Evolutionary conservation across 2,797 vertebrate genomes (phyloP), one percentile per base, ranked within the genome.

Genomic region (Rhynchotus rufescens): DNA sequence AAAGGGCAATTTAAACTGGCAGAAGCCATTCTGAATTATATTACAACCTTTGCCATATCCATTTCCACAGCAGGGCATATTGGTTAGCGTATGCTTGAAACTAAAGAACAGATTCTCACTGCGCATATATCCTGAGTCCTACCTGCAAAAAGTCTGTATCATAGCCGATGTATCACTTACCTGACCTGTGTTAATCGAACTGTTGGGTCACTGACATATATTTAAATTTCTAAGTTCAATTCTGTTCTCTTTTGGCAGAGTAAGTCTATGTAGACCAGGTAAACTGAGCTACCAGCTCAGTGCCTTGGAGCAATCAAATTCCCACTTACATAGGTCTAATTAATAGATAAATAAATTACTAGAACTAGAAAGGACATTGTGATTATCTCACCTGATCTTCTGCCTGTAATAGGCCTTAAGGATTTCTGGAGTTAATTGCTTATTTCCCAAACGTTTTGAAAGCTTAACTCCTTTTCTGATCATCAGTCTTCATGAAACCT

Each of bases 321-420:
- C 77, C 65, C 67, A 84, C 19, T 89, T 76, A n/a, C 56, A 60
- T 25, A 64, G 34, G 60, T 82, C 38, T 94, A 89, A 95, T 96
- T 92, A 91, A 86, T 67, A 84, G 80, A 91, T 76, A 96, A 93
- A 94, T 92, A 91, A 81, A 91, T 92, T 76, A 65, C 32, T 84
- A 81, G 74, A 81, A 88, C 42, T 89, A 36, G 72, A 88, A 89
- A 92, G 67, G 28, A 61, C 57, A 52, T 86, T 40, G 38, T 88
- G 38, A 86, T 93, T 93, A 89, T 81, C 89, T 89, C 71, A 88
- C 56, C 67, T 73, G 56, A 89, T 92, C 67, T 87, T 89, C 74
- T 89, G 12, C 38, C 51, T 81, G 28, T 73, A 91, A 79, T 38
- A 76, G 47, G 20, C 77, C 74, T 81, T 74, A 25, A 76, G 61